Evolutionary conservation across 2,113 vertebrate genomes (phyloP), one percentile per base, ranked within the genome.

Genomic region (Syngnathoides biaculeatus): DNA sequence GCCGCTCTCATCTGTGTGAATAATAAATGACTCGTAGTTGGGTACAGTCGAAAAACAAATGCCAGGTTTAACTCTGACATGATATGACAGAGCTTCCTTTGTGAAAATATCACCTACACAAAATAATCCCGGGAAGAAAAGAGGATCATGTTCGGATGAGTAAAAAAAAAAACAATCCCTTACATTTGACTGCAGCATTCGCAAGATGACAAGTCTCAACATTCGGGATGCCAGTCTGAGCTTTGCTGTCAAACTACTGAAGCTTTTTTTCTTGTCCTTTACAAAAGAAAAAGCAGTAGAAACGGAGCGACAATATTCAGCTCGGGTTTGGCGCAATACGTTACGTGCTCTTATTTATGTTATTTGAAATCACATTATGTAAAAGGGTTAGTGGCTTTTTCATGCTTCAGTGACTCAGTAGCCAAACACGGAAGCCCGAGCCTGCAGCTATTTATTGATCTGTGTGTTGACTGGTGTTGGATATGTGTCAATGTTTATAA

Each of bases 1-100:
- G 78, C 77, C 73, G 70, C 80, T 86, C 81, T 76, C 84, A 75
- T 79, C 73, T 56, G 67, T 74, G 89, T 89, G 73, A 90, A 91
- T 88, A 87, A 89, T 82, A 69, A 48, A 88, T 86, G 68, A 63
- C 65, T 59, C 63, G 80, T 83, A 80, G 78, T 72, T 65, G 42
- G 69, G 67, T 58, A 76, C 15, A 76, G 80, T 84, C 89, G 38
- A 24, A 40, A 40, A 61, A 22, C 75, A 85, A 48, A 86, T 65
- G 79, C 81, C 86, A 86, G 86, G 78, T 86, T 86, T 75, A 75
- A 79, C 72, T 77, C 79, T 71, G 30, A 74, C 55, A 62, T 68
- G 38, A 8, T 71, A 69, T 43, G n/a, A 27, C 19, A 22, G 48
- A 39, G 19, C 13, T 42, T 72, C 39, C 43, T 77, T 77, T 67